These are phyloP conservation scores for Mesodorylaimus sp. DNA, from an alignment of 2,888 invertebrate genomes.

Conservation along the genomic window DNA sequence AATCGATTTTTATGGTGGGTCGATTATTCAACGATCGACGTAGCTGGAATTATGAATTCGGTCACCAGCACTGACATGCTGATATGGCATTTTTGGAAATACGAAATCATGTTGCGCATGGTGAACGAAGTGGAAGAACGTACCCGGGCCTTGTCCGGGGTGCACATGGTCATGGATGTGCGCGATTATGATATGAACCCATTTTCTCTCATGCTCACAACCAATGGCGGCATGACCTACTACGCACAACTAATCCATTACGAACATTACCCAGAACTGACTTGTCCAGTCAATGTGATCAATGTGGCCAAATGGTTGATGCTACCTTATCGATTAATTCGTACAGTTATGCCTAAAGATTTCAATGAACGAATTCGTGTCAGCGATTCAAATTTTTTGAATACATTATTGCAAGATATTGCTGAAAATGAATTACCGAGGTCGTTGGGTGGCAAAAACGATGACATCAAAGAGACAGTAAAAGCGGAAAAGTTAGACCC, in stretches of 20 bases:
- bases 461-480: too few species aligned
- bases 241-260: conserved; percentile 28
- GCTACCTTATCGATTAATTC: conserved; percentile 24
- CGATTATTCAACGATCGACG: conserved; percentile 25
- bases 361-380: conserved; percentile 19
- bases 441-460: conserved; percentile 1
- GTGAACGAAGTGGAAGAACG: conserved; percentile 20
- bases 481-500: too few species aligned
- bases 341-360: conserved; percentile 22
- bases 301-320: conserved; percentile 28
- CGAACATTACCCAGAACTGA: conserved; percentile 26
- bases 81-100: conserved; percentile 26
- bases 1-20: conserved; percentile 27
- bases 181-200: conserved; percentile 24
- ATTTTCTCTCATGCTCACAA: conserved; percentile 26
- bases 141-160: conserved; percentile 3
- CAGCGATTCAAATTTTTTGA: background rate
- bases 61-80: conserved; percentile 22
- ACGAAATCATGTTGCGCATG: conserved; percentile 24
- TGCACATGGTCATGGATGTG: background rate
- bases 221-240: conserved; percentile 25
- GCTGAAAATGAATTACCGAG: background rate
- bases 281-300: conserved; percentile 21
- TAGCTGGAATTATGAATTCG: conserved; percentile 25
- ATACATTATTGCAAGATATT: background rate